These are phyloP conservation scores for Bergia sp. DNA, from an alignment of 92 coral and sea anemone species.

Conservation along the genomic window DNA sequence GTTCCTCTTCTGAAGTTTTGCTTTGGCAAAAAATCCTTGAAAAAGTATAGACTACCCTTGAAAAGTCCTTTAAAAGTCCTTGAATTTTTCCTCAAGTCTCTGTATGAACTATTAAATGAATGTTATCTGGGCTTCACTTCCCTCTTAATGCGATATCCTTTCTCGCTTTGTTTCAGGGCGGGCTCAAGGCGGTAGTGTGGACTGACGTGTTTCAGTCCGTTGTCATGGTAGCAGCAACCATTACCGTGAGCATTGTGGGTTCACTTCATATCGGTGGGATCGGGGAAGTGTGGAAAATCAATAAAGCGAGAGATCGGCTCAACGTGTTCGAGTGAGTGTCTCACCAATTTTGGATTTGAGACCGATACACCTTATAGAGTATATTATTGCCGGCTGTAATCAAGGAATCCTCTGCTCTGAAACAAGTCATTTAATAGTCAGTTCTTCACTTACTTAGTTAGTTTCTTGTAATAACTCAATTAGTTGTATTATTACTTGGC, in stretches of 20 bases:
- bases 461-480: too few relatives aligned
- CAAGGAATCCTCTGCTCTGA: too few relatives aligned
- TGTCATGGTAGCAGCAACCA: constrained; percentile 64
- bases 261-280: constrained; percentile 59
- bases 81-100: too few relatives aligned
- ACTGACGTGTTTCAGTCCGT: constrained; percentile 66
- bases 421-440: too few relatives aligned
- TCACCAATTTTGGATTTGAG: too few relatives aligned
- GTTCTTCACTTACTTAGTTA: too few relatives aligned
- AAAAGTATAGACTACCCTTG: too few relatives aligned
- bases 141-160: background rate
- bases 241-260: constrained; percentile 65
- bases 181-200: constrained; percentile 75
- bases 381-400: background rate
- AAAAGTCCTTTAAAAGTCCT: too few relatives aligned
- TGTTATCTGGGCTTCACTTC: background rate
- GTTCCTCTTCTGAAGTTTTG: too few relatives aligned
- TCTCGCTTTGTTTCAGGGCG: constrained; percentile 48
- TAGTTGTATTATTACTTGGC: too few relatives aligned
- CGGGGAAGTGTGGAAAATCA: constrained; percentile 61
- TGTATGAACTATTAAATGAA: too few relatives aligned
- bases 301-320: constrained; percentile 53
- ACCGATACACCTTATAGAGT: background rate
- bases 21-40: too few relatives aligned
- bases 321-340: constrained; percentile 60